phyloP scores from a whole-genome alignment of 2,888 invertebrate genomes.

The Apamea sordens region DNA sequence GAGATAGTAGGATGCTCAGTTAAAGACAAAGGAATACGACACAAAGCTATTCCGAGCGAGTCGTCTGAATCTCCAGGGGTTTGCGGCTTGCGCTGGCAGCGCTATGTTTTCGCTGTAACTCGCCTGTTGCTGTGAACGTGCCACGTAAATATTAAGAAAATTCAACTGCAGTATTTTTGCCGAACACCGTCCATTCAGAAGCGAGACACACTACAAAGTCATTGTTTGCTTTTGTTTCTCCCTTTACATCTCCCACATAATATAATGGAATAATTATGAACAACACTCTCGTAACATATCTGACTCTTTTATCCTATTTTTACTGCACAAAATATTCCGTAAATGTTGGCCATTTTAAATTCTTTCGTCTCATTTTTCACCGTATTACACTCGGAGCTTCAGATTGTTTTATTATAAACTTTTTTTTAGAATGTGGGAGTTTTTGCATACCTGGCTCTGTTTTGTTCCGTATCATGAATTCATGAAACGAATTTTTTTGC shows the following conservation, averaged over 20 bases:
- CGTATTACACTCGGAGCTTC: conserved; percentile 79
- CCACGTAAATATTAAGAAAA: conserved; percentile 61
- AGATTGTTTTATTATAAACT: conserved; percentile 84
- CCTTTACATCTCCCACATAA: conserved; percentile 31
- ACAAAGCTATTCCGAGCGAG: conserved; percentile 78
- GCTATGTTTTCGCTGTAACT: conserved; percentile 68
- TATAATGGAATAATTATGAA: conserved; percentile 64
- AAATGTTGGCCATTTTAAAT: conserved; percentile 82
- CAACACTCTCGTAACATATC: conserved; percentile 58
- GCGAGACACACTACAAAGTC: conserved; percentile 24
- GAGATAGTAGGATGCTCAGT: conserved; percentile 73
- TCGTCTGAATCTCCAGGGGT: conserved; percentile 74
- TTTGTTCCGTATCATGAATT: conserved; percentile 84
- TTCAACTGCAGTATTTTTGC: conserved; percentile 50
- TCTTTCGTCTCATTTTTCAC: conserved; percentile 82
- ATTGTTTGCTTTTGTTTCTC: conserved; percentile 33
- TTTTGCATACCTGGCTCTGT: conserved; percentile 80
- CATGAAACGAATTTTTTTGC: conserved; percentile 76
- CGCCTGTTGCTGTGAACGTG: conserved; percentile 73
- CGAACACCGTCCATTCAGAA: conserved; percentile 26
- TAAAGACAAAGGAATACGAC: conserved; percentile 78
- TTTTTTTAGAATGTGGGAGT: conserved; percentile 82
- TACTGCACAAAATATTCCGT: conserved; percentile 75
- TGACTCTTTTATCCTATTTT: conserved; percentile 64
- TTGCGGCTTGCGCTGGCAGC: conserved; percentile 72